A percentile compares a stretch with the other conserved stretches of the same genome.
Evolutionary conservation across 2,888 invertebrate genomes (phyloP).

Genomic region (Rhingia campestris): DNA sequence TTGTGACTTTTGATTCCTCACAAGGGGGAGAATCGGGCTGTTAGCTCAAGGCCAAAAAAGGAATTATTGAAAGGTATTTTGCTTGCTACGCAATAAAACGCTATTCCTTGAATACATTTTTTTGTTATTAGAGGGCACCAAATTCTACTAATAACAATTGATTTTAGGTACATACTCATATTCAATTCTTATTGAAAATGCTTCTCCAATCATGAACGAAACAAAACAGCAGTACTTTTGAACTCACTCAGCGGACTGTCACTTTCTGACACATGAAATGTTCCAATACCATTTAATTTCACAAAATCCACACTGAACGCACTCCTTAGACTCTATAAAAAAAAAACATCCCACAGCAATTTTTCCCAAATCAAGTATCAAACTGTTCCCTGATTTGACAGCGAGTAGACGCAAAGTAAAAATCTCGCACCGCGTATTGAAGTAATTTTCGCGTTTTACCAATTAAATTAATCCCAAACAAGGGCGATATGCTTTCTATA

Average conservation of each 20-base stretch:
- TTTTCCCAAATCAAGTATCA: slow-evolving; percentile 43
- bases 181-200: too few species aligned
- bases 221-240: not conserved
- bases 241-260: not conserved
- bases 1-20: too few species aligned
- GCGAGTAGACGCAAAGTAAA: slow-evolving; percentile 61
- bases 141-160: too few species aligned
- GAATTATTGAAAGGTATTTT: too few species aligned
- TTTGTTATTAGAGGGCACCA: too few species aligned
- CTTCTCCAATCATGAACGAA: too few species aligned
- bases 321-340: slow-evolving; percentile 1
- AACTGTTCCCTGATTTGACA: slow-evolving; percentile 70
- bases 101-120: too few species aligned
- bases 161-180: too few species aligned
- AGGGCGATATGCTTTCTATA: not conserved
- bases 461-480: slow-evolving; percentile 38
- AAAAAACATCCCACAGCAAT: slow-evolving; percentile 36
- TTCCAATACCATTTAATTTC: slow-evolving; percentile 11
- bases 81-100: too few species aligned
- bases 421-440: slow-evolving; percentile 49
- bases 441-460: slow-evolving; percentile 41
- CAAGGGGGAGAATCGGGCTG: too few species aligned
- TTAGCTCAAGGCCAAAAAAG: too few species aligned
- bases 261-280: not conserved
- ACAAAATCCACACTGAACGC: slow-evolving; percentile 30